A percentile compares a stretch with the other conserved stretches of the same genome.
Conservation (phyloP, 2,888 invertebrate genomes). For the Trisateles emortualis region DNA sequence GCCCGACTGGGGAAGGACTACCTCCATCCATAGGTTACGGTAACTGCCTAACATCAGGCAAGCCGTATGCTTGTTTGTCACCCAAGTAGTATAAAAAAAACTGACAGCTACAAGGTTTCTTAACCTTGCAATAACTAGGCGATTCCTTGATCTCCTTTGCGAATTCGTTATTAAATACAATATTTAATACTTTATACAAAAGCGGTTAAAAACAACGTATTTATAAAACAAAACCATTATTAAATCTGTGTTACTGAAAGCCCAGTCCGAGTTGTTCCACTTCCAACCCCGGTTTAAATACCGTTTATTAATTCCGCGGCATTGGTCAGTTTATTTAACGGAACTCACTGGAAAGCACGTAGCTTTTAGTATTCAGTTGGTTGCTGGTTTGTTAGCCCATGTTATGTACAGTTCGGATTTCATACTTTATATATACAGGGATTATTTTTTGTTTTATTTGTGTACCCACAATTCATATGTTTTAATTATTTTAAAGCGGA, state of each 20-base stretch:
- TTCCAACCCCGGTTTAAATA: slow-evolving; percentile 18
- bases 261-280: neutral
- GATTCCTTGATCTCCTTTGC: too few species aligned
- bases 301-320: slow-evolving; percentile 13
- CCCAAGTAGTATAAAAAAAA: too few species aligned
- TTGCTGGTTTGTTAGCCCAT: slow-evolving; percentile 7
- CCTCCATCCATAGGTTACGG: too few species aligned
- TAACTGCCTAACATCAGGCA: too few species aligned
- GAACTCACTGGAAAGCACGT: slow-evolving; percentile 15
- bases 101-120: too few species aligned
- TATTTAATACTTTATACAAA: neutral
- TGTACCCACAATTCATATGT: neutral
- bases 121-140: too few species aligned
- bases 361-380: slow-evolving; percentile 32
- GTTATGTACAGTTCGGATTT: neutral
- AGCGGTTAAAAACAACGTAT: neutral
- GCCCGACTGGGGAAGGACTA: too few species aligned
- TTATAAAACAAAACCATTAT: neutral
- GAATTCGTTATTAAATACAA: neutral
- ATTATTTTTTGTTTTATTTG: slow-evolving; percentile 4
- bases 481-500: neutral
- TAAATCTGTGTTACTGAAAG: neutral
- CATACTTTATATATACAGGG: slow-evolving; percentile 5
- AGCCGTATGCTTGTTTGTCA: too few species aligned
- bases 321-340: slow-evolving; percentile 31